phyloP scores from a whole-genome alignment of 2,797 vertebrate genomes.

The Menidia menidia region DNA sequence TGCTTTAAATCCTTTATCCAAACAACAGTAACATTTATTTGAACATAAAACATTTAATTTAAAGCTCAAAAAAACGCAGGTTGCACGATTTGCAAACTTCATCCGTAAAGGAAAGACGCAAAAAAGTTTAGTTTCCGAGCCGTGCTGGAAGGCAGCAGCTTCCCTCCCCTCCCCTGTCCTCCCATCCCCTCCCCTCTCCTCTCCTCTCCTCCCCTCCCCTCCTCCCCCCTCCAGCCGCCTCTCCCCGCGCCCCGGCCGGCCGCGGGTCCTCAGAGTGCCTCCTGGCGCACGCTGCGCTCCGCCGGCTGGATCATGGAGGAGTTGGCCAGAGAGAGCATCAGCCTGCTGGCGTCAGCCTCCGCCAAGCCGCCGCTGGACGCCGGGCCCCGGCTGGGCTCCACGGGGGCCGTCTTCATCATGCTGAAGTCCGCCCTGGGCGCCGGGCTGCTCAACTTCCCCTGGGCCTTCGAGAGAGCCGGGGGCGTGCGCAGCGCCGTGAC shows the following conservation, averaged over 20 bases:
- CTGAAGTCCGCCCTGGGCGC: constrained; percentile 95
- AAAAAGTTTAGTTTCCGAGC: constrained; percentile 24
- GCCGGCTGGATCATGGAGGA: constrained; percentile 82
- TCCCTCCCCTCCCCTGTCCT: neutral
- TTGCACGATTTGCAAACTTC: no score
- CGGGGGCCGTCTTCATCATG: constrained; percentile 92
- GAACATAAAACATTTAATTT: no score
- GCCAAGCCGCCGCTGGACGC: constrained; percentile 66
- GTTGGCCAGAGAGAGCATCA: constrained; percentile 79
- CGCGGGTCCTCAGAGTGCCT: neutral
- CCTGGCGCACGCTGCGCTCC: neutral
- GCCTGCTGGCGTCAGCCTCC: constrained; percentile 73
- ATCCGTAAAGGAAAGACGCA: no score
- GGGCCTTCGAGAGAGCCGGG: constrained; percentile 92
- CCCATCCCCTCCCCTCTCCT: constrained; percentile 25
- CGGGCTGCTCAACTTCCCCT: constrained; percentile 94
- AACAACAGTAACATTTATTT: no score
- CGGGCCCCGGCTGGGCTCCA: constrained; percentile 82
- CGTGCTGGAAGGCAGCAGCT: constrained; percentile 47
- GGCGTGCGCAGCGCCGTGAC: constrained; percentile 85
- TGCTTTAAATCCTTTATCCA: no score
- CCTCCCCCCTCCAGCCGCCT: constrained; percentile 8
- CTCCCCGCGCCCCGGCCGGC: constrained; percentile 21
- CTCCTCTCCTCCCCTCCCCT: neutral
- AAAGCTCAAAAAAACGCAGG: no score